phyloP scores from a whole-genome alignment of 2,113 vertebrate genomes.

The Cacatua alba region DNA sequence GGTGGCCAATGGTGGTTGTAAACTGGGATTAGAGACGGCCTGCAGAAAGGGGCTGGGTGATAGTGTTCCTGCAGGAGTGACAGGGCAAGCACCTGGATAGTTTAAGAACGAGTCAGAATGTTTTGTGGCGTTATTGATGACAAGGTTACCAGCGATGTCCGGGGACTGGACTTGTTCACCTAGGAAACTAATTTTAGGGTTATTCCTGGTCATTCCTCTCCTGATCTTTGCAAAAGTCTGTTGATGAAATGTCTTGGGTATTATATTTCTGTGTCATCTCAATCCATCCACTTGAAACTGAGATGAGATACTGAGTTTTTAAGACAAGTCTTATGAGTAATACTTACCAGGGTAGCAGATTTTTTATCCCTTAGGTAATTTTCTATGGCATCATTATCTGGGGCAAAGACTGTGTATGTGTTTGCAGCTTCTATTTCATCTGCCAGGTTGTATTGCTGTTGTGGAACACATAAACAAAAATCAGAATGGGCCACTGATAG shows the following conservation, averaged over 20 bases:
- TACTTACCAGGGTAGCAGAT: constrained; percentile 78
- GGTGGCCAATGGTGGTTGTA: neutral
- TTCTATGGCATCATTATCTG: constrained; percentile 81
- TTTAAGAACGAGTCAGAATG: neutral
- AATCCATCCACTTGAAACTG: neutral
- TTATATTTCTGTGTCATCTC: neutral
- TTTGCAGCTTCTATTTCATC: constrained; percentile 75
- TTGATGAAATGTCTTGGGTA: neutral
- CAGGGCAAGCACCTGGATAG: neutral
- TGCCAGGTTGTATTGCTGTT: constrained; percentile 84
- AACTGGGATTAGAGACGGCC: neutral
- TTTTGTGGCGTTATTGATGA: neutral
- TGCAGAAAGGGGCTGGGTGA: neutral
- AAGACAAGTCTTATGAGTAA: neutral
- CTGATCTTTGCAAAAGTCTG: neutral
- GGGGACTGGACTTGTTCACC: neutral
- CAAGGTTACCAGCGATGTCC: neutral
- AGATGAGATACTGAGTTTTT: neutral
- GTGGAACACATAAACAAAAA: neutral
- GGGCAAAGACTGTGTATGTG: constrained; percentile 88
- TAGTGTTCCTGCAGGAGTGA: neutral
- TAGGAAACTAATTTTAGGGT: neutral
- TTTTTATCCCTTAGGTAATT: constrained; percentile 79
- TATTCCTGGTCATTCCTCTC: neutral
- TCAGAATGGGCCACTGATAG: neutral